phyloP scores from a whole-genome alignment of 2,113 vertebrate genomes.

The Emberiza fucata region DNA sequence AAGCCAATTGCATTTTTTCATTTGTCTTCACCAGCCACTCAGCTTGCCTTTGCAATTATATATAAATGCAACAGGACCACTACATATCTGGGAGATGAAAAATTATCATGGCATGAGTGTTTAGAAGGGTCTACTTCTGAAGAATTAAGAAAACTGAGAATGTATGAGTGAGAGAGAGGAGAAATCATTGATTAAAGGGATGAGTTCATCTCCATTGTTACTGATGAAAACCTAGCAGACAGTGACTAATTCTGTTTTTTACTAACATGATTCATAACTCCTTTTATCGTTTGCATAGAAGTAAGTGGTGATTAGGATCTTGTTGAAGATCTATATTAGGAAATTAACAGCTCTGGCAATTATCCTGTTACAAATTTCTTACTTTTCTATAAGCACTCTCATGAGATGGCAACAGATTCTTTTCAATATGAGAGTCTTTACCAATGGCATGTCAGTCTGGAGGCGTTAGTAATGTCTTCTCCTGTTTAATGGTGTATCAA shows the following conservation, averaged over 20 bases:
- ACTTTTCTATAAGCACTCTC: not conserved
- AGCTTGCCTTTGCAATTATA: not conserved
- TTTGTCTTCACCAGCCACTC: not conserved
- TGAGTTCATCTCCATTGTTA: not conserved
- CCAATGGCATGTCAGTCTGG: not conserved
- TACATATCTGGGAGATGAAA: not conserved
- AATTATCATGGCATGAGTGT: not conserved
- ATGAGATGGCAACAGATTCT: not conserved
- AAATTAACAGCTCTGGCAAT: constrained; percentile 17
- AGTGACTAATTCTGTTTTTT: constrained; percentile 34
- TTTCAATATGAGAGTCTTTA: not conserved
- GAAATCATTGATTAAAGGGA: not conserved
- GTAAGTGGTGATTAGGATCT: not conserved
- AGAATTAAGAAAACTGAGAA: not conserved
- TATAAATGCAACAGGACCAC: not conserved
- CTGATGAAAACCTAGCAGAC: not conserved
- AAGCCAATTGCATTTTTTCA: not conserved
- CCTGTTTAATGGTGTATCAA: not conserved
- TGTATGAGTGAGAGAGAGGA: not conserved
- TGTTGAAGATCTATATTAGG: not conserved
- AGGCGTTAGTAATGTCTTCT: not conserved
- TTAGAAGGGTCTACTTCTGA: not conserved
- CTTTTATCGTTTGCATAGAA: constrained; percentile 8
- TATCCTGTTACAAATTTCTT: not conserved
- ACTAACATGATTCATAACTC: constrained; percentile 11